Conservation (phyloP, 2,888 invertebrate genomes). For the Melanostoma scalare region DNA sequence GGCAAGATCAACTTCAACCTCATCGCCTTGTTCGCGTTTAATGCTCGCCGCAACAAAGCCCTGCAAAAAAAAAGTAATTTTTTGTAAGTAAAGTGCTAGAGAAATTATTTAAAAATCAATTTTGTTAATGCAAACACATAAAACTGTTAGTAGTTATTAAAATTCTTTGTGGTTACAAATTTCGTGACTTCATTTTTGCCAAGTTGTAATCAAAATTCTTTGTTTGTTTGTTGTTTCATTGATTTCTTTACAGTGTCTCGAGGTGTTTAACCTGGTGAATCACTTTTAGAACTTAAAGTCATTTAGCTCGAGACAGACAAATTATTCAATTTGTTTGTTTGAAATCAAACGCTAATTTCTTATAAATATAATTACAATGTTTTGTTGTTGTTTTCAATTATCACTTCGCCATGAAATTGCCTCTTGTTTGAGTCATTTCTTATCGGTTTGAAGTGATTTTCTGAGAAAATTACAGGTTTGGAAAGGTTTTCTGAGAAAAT, state of each 20-base stretch:
- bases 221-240: constrained; percentile 15
- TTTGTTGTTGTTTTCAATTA: too few species aligned
- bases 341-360: background rate
- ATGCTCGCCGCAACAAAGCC: constrained; percentile 99
- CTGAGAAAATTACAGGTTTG: too few species aligned
- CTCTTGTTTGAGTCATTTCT: too few species aligned
- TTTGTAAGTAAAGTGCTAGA: background rate
- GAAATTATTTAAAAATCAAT: background rate
- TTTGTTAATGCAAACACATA: background rate
- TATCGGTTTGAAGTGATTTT: too few species aligned
- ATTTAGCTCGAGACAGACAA: too few species aligned
- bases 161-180: background rate
- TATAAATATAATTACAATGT: too few species aligned
- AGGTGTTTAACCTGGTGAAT: constrained; percentile 23
- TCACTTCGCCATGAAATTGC: too few species aligned
- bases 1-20: constrained; percentile 97
- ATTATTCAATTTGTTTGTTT: background rate
- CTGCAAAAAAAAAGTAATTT: constrained; percentile 80
- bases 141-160: background rate
- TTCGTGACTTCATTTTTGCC: constrained; percentile 16
- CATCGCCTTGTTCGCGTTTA: constrained; percentile 96
- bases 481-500: too few species aligned
- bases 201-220: constrained; percentile 18
- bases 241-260: background rate
- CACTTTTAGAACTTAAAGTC: too few species aligned